phyloP scores from a whole-genome alignment of 1,140 invertebrate species.

The Hydropsyche tenuis region DNA sequence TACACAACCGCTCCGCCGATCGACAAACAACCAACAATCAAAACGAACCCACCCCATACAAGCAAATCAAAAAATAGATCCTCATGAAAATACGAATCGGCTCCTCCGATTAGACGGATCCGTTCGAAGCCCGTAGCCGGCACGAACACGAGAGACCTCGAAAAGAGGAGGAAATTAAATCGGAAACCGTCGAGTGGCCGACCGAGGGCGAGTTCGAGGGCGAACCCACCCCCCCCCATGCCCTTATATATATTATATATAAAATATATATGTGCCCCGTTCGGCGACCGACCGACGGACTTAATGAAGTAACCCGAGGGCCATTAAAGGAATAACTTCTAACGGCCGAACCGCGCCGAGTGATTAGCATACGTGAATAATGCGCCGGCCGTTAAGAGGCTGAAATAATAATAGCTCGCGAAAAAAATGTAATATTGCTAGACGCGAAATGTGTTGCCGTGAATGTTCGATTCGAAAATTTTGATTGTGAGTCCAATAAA shows the following conservation, averaged over 20 bases:
- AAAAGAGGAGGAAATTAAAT: constrained; percentile 37
- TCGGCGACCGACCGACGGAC: constrained; percentile 17
- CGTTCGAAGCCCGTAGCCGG: neutral
- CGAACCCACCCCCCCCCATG: neutral
- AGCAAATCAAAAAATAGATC: too few relatives aligned
- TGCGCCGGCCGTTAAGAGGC: constrained; percentile 20
- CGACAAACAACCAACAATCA: too few relatives aligned
- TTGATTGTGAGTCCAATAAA: too few relatives aligned
- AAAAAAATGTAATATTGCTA: neutral
- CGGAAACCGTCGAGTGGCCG: constrained; percentile 31
- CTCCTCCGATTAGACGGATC: too few relatives aligned
- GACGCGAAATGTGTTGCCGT: too few relatives aligned
- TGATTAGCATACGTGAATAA: constrained; percentile 42
- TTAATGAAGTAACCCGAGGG: constrained; percentile 40
- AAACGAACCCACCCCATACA: too few relatives aligned
- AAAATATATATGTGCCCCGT: neutral
- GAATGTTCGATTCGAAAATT: too few relatives aligned
- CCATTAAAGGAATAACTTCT: constrained; percentile 41
- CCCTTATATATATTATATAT: too few relatives aligned
- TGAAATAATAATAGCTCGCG: neutral
- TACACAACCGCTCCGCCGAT: too few relatives aligned
- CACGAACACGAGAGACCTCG: neutral
- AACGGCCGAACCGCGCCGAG: constrained; percentile 36
- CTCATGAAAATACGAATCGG: neutral
- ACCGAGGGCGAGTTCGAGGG: neutral